A percentile compares a stretch with the other conserved stretches of the same genome.
These are phyloP conservation scores for Lasioglossum vierecki DNA, from an alignment of 2,888 invertebrate species.

Conservation along the genomic window DNA sequence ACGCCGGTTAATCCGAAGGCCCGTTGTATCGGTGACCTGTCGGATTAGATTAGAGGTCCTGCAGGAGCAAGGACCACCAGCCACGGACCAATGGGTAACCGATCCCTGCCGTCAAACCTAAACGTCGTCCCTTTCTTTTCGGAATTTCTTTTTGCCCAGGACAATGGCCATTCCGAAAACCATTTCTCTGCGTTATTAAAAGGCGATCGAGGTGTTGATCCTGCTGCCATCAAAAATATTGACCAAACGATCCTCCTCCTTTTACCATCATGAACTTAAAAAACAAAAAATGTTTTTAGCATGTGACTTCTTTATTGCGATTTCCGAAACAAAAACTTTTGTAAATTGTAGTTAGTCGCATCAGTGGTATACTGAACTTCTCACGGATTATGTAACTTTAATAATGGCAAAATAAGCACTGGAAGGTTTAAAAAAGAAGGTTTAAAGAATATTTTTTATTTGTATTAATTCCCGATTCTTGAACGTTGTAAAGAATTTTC, in stretches of 20 bases:
- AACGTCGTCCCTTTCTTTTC: slow-evolving; percentile 39
- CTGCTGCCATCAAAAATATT: not conserved
- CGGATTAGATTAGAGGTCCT: slow-evolving; percentile 77
- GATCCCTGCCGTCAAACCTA: slow-evolving; percentile 70
- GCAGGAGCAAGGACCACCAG: slow-evolving; percentile 76
- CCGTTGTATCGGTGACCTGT: slow-evolving; percentile 77
- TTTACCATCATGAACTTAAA: not conserved
- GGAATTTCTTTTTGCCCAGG: slow-evolving; percentile 10
- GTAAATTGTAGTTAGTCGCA: too few relatives aligned
- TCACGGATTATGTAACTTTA: too few relatives aligned
- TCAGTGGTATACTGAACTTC: too few relatives aligned
- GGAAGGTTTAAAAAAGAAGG: too few relatives aligned
- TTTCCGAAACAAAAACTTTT: too few relatives aligned
- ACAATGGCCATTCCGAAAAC: not conserved
- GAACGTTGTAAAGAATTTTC: too few relatives aligned
- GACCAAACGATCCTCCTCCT: not conserved
- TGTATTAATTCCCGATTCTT: too few relatives aligned
- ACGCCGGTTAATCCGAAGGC: slow-evolving; percentile 75
- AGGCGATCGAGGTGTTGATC: slow-evolving; percentile 13
- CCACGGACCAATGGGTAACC: slow-evolving; percentile 72
- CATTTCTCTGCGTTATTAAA: not conserved
- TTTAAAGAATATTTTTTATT: too few relatives aligned
- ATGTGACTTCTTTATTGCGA: not conserved
- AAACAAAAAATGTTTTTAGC: not conserved
- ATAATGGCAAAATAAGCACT: too few relatives aligned